phyloP scores from a whole-genome alignment of 2,888 invertebrate species.

The Agonopterix arenella region DNA sequence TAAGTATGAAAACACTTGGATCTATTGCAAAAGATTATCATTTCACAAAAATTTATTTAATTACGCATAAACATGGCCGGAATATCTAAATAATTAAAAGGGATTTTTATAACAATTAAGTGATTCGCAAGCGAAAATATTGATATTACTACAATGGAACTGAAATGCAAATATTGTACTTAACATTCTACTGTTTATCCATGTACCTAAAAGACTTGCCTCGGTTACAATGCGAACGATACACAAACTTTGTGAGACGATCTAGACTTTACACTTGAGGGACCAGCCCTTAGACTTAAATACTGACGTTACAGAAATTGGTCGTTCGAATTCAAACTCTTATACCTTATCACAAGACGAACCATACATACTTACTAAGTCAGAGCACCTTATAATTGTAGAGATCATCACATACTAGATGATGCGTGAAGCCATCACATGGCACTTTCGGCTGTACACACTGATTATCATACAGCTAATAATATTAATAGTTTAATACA shows the following conservation, averaged over 20 bases:
- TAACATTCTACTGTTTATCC: conserved; percentile 19
- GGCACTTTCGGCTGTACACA: conserved; percentile 64
- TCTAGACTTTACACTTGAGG: conserved; percentile 24
- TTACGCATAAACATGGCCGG: too few species aligned
- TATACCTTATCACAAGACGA: conserved; percentile 67
- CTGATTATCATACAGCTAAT: conserved; percentile 59
- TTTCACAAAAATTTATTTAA: too few species aligned
- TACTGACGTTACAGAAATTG: conserved; percentile 60
- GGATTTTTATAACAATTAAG: too few species aligned
- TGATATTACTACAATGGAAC: conserved; percentile 17
- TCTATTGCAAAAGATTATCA: too few species aligned
- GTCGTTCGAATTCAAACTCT: conserved; percentile 61
- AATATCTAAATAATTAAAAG: too few species aligned
- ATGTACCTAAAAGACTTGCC: neutral
- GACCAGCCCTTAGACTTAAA: conserved; percentile 61
- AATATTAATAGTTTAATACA: conserved; percentile 58
- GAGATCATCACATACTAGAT: conserved; percentile 69
- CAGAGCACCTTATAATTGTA: conserved; percentile 78
- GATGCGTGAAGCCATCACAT: conserved; percentile 63
- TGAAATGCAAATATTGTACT: conserved; percentile 61
- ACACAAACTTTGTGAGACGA: conserved; percentile 4
- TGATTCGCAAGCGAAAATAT: too few species aligned
- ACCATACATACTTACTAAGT: conserved; percentile 67
- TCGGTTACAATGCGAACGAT: neutral
- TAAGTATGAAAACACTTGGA: too few species aligned